phyloP scores from a whole-genome alignment of 2,888 invertebrate genomes.

The Panzeria rudis region DNA sequence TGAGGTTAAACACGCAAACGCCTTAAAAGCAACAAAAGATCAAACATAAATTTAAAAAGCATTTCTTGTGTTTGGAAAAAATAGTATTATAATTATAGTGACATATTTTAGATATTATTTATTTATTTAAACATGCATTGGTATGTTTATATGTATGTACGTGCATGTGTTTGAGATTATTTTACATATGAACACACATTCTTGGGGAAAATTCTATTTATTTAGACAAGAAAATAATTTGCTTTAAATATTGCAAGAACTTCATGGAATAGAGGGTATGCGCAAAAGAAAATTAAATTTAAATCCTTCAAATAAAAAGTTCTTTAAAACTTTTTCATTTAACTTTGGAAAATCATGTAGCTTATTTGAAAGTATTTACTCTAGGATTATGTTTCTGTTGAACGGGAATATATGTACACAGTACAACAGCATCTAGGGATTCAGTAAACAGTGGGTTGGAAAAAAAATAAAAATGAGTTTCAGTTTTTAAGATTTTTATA shows the following conservation, averaged over 20 bases:
- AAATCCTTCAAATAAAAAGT: conserved; percentile 71
- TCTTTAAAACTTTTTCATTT: conserved; percentile 71
- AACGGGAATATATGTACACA: conserved; percentile 37
- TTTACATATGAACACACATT: neutral
- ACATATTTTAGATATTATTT: conserved; percentile 30
- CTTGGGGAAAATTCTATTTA: conserved; percentile 35
- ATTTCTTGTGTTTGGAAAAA: neutral
- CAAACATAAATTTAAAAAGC: conserved; percentile 40
- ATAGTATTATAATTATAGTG: conserved; percentile 29
- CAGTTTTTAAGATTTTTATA: too few relatives aligned
- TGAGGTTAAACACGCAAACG: conserved; percentile 71
- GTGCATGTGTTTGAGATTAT: conserved; percentile 17
- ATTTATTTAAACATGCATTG: neutral
- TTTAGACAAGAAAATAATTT: conserved; percentile 49
- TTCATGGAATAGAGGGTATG: conserved; percentile 25
- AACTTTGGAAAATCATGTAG: conserved; percentile 71
- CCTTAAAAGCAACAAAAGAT: conserved; percentile 29
- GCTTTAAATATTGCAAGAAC: conserved; percentile 40
- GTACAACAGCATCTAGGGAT: conserved; percentile 32
- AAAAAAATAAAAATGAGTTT: neutral
- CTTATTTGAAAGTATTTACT: conserved; percentile 73
- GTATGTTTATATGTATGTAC: neutral
- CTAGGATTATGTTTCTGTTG: conserved; percentile 65
- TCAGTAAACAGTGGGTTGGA: conserved; percentile 29
- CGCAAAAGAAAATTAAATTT: conserved; percentile 73